Percentiles rank a stretch among this genome's conserved stretches.
phyloP scores from a whole-genome alignment of 2,113 vertebrate genomes.

The Corydoras maculifer region DNA sequence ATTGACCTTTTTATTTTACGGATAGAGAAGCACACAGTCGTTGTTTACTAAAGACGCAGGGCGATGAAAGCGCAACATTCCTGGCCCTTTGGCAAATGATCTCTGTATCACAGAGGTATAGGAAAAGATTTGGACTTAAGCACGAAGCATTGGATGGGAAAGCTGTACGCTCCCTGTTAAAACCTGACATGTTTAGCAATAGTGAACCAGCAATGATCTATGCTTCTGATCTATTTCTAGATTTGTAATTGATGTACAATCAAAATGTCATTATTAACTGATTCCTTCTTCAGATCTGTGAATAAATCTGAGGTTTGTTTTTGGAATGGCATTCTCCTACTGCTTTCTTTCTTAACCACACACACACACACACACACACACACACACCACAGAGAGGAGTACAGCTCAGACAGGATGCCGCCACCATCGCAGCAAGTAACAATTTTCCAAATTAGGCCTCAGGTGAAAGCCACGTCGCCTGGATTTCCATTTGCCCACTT shows the following conservation, averaged over 20 bases:
- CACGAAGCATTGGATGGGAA: neutral
- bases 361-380: neutral
- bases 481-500: no score
- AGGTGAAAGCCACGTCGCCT: no score
- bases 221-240: conserved; percentile 37
- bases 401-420: no score
- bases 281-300: conserved; percentile 41
- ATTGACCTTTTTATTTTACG: conserved; percentile 29
- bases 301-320: conserved; percentile 42
- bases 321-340: conserved; percentile 23
- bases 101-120: conserved; percentile 2
- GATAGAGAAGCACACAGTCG: conserved; percentile 11
- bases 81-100: conserved; percentile 12
- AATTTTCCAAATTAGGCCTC: no score
- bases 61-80: neutral
- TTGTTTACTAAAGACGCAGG: conserved; percentile 33
- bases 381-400: neutral
- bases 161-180: conserved; percentile 19
- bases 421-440: no score
- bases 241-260: conserved; percentile 43
- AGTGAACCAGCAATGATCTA: conserved; percentile 19
- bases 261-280: conserved; percentile 37
- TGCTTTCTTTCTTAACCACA: neutral
- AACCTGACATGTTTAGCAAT: conserved; percentile 15
- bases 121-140: conserved; percentile 6